Base-by-base conservation (phyloP, 2,888 invertebrate species). In the Coecobrya sp. region DNA sequence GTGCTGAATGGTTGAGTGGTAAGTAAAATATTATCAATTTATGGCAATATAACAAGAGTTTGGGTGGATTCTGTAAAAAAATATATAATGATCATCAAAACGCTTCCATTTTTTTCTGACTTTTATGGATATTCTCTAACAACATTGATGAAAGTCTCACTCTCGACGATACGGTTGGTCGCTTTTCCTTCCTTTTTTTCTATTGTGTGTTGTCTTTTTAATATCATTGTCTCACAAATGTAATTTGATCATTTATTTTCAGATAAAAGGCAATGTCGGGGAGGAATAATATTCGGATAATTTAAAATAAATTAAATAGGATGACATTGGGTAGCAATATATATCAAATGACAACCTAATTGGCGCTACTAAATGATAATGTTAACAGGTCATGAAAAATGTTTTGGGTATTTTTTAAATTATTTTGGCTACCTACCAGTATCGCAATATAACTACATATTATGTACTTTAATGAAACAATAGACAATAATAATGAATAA, bases 121-220 rank as follows among this genome's bases (percentile, higher is more conserved):
- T 87, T 59, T 87, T 30, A 16, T 22, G 62, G 81, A 30, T 76
- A 76, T 10, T 42, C 55, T 52, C 86, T 73, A 68, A 30, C 8
- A 36, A 70, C 16, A 22, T 22, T 5, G 16, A n/a, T 13, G 30
- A 16, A n/a, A 25, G 59, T 82, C 86, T 36, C 42, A 49, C 76
- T 68, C 49, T 52, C 22, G n/a, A 22, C 68, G 81, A 70, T 68
- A 89, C 87, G 87, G 79, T 79, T 79, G 30, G 79, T 42, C 79
- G 79, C 87, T 22, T n/a, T n/a, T 86, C 52, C 19, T 55, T 86
- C 3, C 62, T 11, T 11, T 25, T 59, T 36, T 7, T 7, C 7
- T 36, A 2, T 36, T 36, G 2, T 62, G 45, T 45, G 59, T 42
- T 13, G 10, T 65, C 27, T 65, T 68, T 0, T 68, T 68, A 68